Evolutionary conservation across 2,797 vertebrate species (phyloP), one percentile per base, ranked within the genome.

Genomic region (Rhinoraja longicauda): DNA sequence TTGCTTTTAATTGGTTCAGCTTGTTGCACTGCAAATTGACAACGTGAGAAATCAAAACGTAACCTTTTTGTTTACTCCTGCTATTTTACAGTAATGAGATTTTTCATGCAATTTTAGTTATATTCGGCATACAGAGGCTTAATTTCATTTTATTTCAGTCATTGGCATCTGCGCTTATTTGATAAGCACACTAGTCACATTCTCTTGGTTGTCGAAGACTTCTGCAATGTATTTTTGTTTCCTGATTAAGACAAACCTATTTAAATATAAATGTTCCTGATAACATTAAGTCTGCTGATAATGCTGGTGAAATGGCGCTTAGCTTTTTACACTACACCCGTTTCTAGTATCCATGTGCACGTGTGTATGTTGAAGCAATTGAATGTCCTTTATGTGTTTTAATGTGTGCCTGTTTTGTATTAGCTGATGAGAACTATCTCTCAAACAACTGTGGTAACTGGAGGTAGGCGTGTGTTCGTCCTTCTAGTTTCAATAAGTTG

Each of bases 1-100:
- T 45, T 53, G 10, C 36, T 73, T 19, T 75, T 57, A 72, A 72
- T 75, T 53, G 64, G 70, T 17, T 75, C 70, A 15, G 70, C 39
- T 73, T 91, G n/a, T n/a, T 39, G n/a, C 70, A n/a, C 26, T 53
- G 45, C 70, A 75, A 75, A 0, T 9, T 92, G 90, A 57, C 70
- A 92, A 92, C 67, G 26, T 73, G 70, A 92, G 45, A 73, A 92
- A 92, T 92, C 70, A 92, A 92, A 45, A 39, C 70, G 26, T 92
- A 75, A 92, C 90, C 90, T 92, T 12, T 5, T 75, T 73, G 90
- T 92, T 53, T 12, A 21, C 90, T 45, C 19, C 29, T 92, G 70
- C 53, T 39, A 92, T 75, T 75, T 73, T 70, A 92, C 90, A 29
- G 29, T 92, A 92, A 92, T 75, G 13, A 92, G 90, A 21, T n/a